These are phyloP conservation scores for Sebastes minor DNA, from an alignment of 2,797 vertebrate species.

Conservation along the genomic window DNA sequence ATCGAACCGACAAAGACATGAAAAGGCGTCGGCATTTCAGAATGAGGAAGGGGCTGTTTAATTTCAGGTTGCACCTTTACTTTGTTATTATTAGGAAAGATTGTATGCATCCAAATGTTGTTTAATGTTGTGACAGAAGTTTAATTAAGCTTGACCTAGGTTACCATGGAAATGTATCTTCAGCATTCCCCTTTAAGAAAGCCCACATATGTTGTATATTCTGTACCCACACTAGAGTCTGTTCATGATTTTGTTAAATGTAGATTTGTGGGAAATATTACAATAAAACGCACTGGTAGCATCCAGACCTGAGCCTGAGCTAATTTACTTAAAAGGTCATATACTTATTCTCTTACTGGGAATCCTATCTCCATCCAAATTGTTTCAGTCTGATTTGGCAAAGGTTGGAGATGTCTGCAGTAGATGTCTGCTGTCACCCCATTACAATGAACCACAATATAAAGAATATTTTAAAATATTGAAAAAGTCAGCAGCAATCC, in stretches of 20 bases:
- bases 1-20: too few relatives aligned
- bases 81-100: background rate
- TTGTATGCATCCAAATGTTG: background rate
- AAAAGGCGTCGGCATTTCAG: too few relatives aligned
- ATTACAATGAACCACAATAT: conserved; percentile 25
- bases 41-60: too few relatives aligned
- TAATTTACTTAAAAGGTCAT: conserved; percentile 10
- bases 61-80: background rate
- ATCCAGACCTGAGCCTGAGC: background rate
- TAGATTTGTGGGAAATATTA: background rate
- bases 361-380: conserved; percentile 42
- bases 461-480: conserved; percentile 8
- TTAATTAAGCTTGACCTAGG: background rate
- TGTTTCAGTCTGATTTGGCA: conserved; percentile 39
- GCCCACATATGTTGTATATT: background rate
- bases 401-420: conserved; percentile 37
- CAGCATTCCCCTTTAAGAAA: background rate
- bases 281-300: background rate
- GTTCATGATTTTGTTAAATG: background rate
- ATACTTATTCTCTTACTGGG: conserved; percentile 2
- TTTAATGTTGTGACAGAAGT: background rate
- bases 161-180: background rate
- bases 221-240: background rate
- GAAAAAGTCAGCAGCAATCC: conserved; percentile 15
- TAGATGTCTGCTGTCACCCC: conserved; percentile 32